Conservation (phyloP, 2,797 vertebrate genomes). For the Lutjanus argentimaculatus region DNA sequence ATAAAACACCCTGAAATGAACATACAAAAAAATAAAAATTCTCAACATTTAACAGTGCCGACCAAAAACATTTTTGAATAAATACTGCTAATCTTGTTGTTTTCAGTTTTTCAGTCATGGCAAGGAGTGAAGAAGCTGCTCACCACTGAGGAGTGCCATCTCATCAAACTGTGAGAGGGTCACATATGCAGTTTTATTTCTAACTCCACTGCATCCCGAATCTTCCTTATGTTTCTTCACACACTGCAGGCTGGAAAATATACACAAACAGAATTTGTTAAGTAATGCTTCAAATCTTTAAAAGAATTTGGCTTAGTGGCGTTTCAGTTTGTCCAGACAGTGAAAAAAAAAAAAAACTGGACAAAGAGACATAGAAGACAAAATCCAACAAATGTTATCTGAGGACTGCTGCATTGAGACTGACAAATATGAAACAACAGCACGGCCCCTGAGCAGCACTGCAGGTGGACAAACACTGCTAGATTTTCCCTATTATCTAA, state of each 20-base stretch:
- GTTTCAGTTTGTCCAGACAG: background rate
- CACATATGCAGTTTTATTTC: slow-evolving; percentile 92
- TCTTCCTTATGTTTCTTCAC: slow-evolving; percentile 94
- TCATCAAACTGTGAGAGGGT: slow-evolving; percentile 91
- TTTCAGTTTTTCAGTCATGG: background rate
- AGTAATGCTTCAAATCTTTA: background rate
- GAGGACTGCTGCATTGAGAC: background rate
- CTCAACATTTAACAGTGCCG: background rate
- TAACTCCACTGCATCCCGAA: slow-evolving; percentile 89
- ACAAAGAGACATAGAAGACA: background rate
- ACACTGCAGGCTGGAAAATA: slow-evolving; percentile 88
- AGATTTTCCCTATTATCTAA: background rate
- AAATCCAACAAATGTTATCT: slow-evolving; percentile 13
- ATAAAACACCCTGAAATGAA: background rate
- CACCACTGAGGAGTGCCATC: slow-evolving; percentile 93
- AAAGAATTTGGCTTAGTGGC: slow-evolving; percentile 14
- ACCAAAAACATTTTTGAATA: background rate
- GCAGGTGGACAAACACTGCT: slow-evolving; percentile 17
- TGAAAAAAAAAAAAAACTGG: slow-evolving; percentile 1
- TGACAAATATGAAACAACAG: background rate
- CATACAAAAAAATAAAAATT: background rate
- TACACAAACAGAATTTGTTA: slow-evolving; percentile 46
- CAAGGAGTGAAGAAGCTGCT: slow-evolving; percentile 40
- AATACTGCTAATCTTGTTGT: background rate
- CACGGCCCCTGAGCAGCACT: background rate